Evolutionary conservation across 2,113 vertebrate genomes (phyloP), one percentile per base, ranked within the genome.

Genomic region (Tachysurus fulvidraco): DNA sequence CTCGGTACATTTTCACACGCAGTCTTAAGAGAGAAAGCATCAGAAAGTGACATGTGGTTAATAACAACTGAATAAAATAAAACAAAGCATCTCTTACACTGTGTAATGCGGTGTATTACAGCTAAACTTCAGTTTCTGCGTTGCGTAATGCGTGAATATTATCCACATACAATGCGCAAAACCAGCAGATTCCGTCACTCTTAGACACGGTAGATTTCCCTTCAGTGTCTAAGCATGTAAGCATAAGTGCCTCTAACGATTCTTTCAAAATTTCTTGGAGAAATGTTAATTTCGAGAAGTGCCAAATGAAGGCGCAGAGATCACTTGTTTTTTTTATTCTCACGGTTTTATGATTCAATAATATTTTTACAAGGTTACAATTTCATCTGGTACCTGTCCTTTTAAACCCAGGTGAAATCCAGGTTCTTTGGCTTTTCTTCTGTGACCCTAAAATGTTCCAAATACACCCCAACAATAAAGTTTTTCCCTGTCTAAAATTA

Each of bases 1-100:
- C 85, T 91, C 91, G 91, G 88, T 90, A 93, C 95, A 96, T 96
- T 91, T 93, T 94, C n/a, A 89, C 86, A 81, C 86, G 82, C 79
- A 85, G 84, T 89, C 93, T 94, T 85, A 23, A 52, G 54, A 64
- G 4, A 76, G 69, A 81, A 80, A 25, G 67, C 44, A 50, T 17
- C 19, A 74, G 5, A 55, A 46, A 36, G 9, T 50, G 16, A 1
- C 23, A 19, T 59, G 30, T 60, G 5, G 0, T 28, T n/a, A 77
- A 46, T n/a, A 76, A 16, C 4, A 76, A 16, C 4, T 11, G 12
- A 57, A 57, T 0, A 8, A 55, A 78, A 77, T 9, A 21, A 30
- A 11, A 4, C 52, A 21, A 80, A 80, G 23, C 28, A 3, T 28
- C 16, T 6, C 1, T n/a, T 44, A 4, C 74, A 7, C 12, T 74